A percentile compares a stretch with the other conserved stretches of the same genome.
These are phyloP conservation scores for Hippocampus barbouri DNA, from an alignment of 2,113 vertebrate genomes.

Conservation along the genomic window DNA sequence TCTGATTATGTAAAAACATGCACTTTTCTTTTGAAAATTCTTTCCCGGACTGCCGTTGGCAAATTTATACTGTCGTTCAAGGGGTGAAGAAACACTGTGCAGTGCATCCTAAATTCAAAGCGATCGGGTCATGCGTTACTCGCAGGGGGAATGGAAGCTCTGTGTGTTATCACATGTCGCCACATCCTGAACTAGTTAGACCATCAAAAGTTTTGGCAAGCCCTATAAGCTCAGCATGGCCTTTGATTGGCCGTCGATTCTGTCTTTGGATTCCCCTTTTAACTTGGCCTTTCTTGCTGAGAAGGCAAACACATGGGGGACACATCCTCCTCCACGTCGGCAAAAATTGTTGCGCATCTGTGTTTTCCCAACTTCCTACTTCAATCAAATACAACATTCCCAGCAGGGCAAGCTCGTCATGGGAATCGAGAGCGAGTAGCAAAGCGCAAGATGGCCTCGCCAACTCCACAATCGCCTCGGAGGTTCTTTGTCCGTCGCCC, in stretches of 20 bases:
- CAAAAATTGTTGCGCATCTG: slow-evolving; percentile 13
- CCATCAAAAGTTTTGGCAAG: slow-evolving; percentile 49
- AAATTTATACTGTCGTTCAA: slow-evolving; percentile 24
- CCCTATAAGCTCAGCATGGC: slow-evolving; percentile 34
- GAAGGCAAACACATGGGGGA: slow-evolving; percentile 34
- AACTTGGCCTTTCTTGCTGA: slow-evolving; percentile 36
- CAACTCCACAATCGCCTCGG: not conserved
- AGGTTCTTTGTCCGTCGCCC: slow-evolving; percentile 5
- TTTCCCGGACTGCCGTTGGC: not conserved
- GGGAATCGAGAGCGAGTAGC: not conserved
- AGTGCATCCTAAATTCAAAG: slow-evolving; percentile 15
- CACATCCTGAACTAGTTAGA: slow-evolving; percentile 56
- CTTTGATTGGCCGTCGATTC: slow-evolving; percentile 49
- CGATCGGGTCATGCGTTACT: slow-evolving; percentile 23
- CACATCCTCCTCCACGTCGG: slow-evolving; percentile 19
- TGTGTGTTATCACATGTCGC: slow-evolving; percentile 42
- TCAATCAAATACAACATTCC: slow-evolving; percentile 1
- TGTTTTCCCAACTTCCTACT: slow-evolving; percentile 15
- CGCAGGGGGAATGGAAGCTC: slow-evolving; percentile 31
- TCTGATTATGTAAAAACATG: slow-evolving; percentile 13
- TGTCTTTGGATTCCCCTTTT: slow-evolving; percentile 48
- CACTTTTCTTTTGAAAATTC: not conserved
- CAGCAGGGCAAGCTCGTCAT: not conserved
- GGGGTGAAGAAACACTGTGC: slow-evolving; percentile 13
- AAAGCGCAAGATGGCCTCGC: not conserved